These are phyloP conservation scores for Passerina amoena DNA, from an alignment of 2,113 vertebrate species.

Conservation along the genomic window DNA sequence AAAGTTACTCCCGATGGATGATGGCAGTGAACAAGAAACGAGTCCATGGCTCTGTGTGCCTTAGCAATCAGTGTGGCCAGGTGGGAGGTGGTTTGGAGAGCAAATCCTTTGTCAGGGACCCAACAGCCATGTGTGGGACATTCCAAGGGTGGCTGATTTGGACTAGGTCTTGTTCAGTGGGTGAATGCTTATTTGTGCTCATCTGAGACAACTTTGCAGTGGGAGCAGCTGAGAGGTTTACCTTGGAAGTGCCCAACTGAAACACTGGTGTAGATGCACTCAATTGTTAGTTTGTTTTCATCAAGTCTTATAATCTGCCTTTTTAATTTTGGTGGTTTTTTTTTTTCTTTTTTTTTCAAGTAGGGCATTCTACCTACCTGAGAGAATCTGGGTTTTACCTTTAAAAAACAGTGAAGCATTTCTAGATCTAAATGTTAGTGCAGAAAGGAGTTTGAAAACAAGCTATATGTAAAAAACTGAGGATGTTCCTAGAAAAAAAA, in stretches of 20 bases:
- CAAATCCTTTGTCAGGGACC: background rate
- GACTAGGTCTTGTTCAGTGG: background rate
- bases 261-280: background rate
- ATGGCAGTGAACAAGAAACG: background rate
- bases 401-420: background rate
- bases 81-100: background rate
- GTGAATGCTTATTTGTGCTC: background rate
- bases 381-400: background rate
- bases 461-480: background rate
- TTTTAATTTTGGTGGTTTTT: background rate
- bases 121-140: background rate
- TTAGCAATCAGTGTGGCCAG: background rate
- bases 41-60: background rate
- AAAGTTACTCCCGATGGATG: background rate
- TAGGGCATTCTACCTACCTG: background rate
- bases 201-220: background rate
- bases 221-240: background rate
- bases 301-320: background rate
- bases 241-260: fast-evolving
- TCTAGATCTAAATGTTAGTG: background rate
- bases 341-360: background rate
- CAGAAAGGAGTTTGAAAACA: background rate
- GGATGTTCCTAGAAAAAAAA: background rate
- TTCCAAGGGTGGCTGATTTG: background rate
- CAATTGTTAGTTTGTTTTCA: background rate